phyloP scores from a whole-genome alignment of 2,113 vertebrate species.

The Oryzias celebensis region DNA sequence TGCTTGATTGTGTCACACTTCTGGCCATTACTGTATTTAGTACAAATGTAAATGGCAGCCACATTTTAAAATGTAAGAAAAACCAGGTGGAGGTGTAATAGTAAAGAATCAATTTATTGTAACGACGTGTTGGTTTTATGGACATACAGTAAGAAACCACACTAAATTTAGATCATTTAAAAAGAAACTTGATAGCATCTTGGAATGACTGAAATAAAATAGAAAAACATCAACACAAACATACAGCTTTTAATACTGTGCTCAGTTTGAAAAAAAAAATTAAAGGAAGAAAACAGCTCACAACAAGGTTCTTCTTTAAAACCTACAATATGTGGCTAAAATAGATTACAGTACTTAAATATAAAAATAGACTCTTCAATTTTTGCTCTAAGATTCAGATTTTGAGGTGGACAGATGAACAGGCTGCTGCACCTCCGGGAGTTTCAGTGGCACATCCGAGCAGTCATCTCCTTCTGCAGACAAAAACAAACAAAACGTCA shows the following conservation, averaged over 20 bases:
- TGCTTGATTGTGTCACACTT: constrained; percentile 19
- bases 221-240: constrained; percentile 58
- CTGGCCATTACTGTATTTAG: constrained; percentile 2
- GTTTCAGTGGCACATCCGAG: constrained; percentile 91
- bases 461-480: constrained; percentile 95
- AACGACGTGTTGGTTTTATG: constrained; percentile 61
- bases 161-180: constrained; percentile 55
- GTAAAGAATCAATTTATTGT: constrained; percentile 65
- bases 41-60: not conserved
- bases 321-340: constrained; percentile 70
- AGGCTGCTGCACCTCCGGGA: constrained; percentile 17
- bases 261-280: constrained; percentile 41
- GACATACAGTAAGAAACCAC: constrained; percentile 61
- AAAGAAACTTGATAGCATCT: constrained; percentile 36
- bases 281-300: constrained; percentile 48
- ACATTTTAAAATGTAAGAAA: not conserved
- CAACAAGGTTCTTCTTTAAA: constrained; percentile 53
- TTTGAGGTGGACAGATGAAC: constrained; percentile 47
- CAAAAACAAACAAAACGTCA: constrained; percentile 1
- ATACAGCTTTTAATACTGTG: constrained; percentile 71
- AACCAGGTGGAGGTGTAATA: constrained; percentile 7
- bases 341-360: constrained; percentile 81
- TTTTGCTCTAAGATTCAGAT: constrained; percentile 58
- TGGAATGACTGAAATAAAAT: constrained; percentile 70
- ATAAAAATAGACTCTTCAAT: constrained; percentile 81